These are phyloP conservation scores for Pelvicachromis taeniatus DNA, from an alignment of 2,113 vertebrate species.

Conservation along the genomic window DNA sequence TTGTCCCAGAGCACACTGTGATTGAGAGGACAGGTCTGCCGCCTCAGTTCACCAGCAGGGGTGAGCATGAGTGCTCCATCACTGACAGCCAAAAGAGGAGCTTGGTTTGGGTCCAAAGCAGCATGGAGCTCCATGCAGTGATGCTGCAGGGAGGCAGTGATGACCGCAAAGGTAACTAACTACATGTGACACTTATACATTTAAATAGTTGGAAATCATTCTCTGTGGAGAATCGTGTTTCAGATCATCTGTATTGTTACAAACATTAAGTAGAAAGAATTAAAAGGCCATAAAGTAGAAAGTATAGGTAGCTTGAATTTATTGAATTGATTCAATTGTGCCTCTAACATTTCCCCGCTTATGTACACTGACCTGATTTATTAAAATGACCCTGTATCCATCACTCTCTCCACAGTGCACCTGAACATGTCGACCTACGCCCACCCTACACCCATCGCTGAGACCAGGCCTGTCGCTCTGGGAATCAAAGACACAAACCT, in stretches of 20 bases:
- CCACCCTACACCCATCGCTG: neutral
- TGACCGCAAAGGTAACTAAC: conserved; percentile 39
- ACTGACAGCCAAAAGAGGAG: conserved; percentile 49
- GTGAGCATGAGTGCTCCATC: conserved; percentile 2
- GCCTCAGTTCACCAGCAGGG: neutral
- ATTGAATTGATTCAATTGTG: accelerated
- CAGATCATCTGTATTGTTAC: neutral
- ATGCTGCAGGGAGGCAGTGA: conserved; percentile 52
- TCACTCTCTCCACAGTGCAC: conserved; percentile 33
- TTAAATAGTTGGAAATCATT: accelerated
- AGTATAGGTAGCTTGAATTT: neutral
- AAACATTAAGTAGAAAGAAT: neutral
- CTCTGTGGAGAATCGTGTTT: no score
- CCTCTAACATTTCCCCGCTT: neutral
- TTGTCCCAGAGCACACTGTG: conserved; percentile 30
- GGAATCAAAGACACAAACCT: conserved; percentile 51
- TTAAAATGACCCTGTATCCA: neutral
- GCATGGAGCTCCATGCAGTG: conserved; percentile 62
- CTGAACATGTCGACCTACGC: conserved; percentile 63
- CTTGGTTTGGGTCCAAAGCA: conserved; percentile 6
- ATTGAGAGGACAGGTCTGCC: neutral
- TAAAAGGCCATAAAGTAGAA: neutral
- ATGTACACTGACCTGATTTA: accelerated
- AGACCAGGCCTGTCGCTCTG: conserved; percentile 48
- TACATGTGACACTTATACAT: neutral